Base-by-base conservation (phyloP, 2,888 invertebrate species). In the Megaustenia siamemsis region DNA sequence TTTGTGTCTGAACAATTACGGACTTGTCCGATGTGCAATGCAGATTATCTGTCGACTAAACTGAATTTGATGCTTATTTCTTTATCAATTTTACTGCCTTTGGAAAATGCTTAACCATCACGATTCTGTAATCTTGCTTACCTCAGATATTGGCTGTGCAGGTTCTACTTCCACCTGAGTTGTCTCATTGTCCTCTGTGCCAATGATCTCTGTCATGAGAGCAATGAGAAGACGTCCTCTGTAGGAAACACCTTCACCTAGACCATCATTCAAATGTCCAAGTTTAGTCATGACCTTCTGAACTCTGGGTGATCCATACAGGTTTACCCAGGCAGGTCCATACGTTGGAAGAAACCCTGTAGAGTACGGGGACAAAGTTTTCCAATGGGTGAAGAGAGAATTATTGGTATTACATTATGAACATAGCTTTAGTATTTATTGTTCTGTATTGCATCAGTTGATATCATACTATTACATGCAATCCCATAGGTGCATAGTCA, bases 231-330 rank as follows among this genome's bases (percentile, higher is more conserved):
- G 93, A 86, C 98, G 95, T n/a, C 97, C 97, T 89, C 97, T 88
- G 89, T 89, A 94, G 5, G 93, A 93, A 82, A 94, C 93, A 12
- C 98, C 98, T 94, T 98, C 97, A 0, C 97, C 97, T 87, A 98
- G 95, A 1, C 98, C 98, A 69, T 96, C 96, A 93, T 98, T 98
- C 12, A 98, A 95, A 86, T 96, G 96, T 0, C 97, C 96, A 92
- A 97, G 96, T 91, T 97, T 97, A 91, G 97, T 97, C 32, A 97
- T 95, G 3, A 97, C 93, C 49, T 96, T 96, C 93, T 97, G 97
- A 94, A 97, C 97, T 21, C 98, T 95, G 0, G 97, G 97, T 0
- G 97, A 97, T 0, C 98, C 98, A 92, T 98, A 98, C 83, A 98
- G 94, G 92, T 97, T 96, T 38, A 98, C 95, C 93, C 97, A 98